Percentiles rank a stretch among this genome's conserved stretches.
Conservation (phyloP, 1,140 invertebrate species). For the Anoplolepis gracilipes region DNA sequence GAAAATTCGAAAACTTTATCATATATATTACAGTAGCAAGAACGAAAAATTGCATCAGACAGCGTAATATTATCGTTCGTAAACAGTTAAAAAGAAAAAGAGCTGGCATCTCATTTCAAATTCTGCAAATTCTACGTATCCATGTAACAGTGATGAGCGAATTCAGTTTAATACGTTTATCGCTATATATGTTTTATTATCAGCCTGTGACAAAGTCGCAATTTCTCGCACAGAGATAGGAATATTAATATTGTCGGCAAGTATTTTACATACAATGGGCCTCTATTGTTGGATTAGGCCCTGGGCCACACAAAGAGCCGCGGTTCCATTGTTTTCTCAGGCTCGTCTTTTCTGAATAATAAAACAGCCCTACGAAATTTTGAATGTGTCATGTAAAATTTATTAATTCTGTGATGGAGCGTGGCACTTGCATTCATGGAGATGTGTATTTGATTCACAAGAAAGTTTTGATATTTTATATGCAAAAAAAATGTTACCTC, state of each 20-base stretch:
- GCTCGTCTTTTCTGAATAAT: constrained; percentile 38
- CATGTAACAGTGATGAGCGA: constrained; percentile 2
- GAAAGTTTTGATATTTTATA: background rate
- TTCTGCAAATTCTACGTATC: constrained; percentile 33
- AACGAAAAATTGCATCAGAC: constrained; percentile 3
- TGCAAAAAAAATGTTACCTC: no score
- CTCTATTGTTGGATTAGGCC: constrained; percentile 27
- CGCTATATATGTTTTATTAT: constrained; percentile 31
- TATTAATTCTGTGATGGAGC: constrained; percentile 4
- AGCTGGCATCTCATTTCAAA: constrained; percentile 29
- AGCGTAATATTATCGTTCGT: background rate
- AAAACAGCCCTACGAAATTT: constrained; percentile 12
- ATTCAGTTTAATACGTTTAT: constrained; percentile 33
- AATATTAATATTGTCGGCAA: constrained; percentile 45
- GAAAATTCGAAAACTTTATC: background rate
- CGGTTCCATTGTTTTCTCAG: constrained; percentile 32
- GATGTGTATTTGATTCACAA: background rate
- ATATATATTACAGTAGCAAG: background rate
- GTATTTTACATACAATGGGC: constrained; percentile 53
- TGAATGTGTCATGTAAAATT: constrained; percentile 34
- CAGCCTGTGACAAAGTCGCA: background rate
- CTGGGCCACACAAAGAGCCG: constrained; percentile 10
- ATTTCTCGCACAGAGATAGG: constrained; percentile 13
- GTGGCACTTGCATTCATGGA: background rate
- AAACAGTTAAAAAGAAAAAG: constrained; percentile 15